Evolutionary conservation across 2,113 vertebrate species (phyloP), one percentile per base, ranked within the genome.

Genomic region (Centropus unirufus): DNA sequence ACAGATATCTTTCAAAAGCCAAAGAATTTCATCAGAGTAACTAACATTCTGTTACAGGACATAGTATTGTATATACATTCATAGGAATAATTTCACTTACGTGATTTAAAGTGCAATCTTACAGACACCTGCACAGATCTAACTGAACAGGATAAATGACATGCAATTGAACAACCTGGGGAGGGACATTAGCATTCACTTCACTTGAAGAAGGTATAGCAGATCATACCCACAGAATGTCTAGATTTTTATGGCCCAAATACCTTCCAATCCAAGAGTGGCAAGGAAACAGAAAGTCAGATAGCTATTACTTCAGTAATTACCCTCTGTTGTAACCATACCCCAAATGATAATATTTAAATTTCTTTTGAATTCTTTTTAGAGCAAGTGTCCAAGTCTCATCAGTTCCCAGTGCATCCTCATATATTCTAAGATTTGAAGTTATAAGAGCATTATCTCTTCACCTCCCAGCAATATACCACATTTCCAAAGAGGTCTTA

Each of bases 381-480:
- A 73, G 36, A 73, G 78, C 7, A 40, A 42, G 18, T 10, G 18
- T 67, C 34, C 27, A 67, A 19, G 55, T n/a, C 16, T 36, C 20
- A 19, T 6, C 27, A 61, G 9, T 51, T 85, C 27, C 57, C 64
- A 69, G 13, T 23, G 10, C 23, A 57, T 46, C 27, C 61, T 67
- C 55, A 58, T 19, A 73, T 40, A 72, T 42, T 52, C 23, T 34
- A 74, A 78, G 7, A 66, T 46, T 40, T 57, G 34, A 73, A 58
- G 15, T 46, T 12, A 1, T 14, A 88, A 44, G 26, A 51, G 26
- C 18, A 34, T 19, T 81, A 36, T 19, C 21, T 81, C 30, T 69
- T 49, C 0, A 0, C 23, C 11, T 81, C 21, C 27, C 29, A 79
- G 34, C 1, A 0, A 15, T 32, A 40, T 18, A 57, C 9, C 1